Evolutionary conservation across 2,113 vertebrate genomes (phyloP), one percentile per base, ranked within the genome.

Genomic region (Periophthalmus modestus): DNA sequence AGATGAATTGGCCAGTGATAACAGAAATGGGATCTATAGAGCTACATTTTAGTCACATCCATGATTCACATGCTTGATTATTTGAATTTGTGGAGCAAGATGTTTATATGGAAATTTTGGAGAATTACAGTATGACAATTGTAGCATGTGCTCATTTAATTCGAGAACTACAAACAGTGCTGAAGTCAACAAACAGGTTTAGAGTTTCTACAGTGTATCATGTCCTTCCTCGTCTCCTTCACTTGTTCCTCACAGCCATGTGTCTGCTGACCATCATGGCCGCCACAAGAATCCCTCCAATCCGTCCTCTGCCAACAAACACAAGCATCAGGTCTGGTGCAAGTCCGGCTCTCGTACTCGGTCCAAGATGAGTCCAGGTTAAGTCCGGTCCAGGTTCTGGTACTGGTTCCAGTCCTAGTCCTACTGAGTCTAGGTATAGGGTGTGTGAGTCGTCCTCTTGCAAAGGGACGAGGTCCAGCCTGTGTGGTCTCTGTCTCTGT

Each of bases 391-490:
- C 34, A 10, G 19, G 62, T 65, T 34, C 34, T 4, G 34, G 34
- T 12, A 2, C 28, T 9, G 59, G 59, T 34, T 7, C 59, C 2
- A 2, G 16, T 52, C 48, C 48, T 19, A 52, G 48, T 52, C 18
- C 48, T 52, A 15, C 23, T 2, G 16, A 43, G 62, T 39, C 62
- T 12, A 36, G 62, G 36, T 39, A 43, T 1, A 65, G 62, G 33
- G 33, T 34, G 59, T 62, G 13, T 62, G 34, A 65, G 62, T 65
- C 62, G 62, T 65, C 62, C 62, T 65, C 62, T 65, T 65, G 62
- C 62, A 65, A 65, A 39, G 62, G 62, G 62, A 39, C 62, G 34
- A 65, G 62, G 62, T 65, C 18, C 62, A 65, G 62, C 62, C 62
- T 65, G 62, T 65, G 62, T 65, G 62, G 62, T 65, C 16, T 63